These are phyloP conservation scores for Rhyacophila evoluta DNA, from an alignment of 2,888 invertebrate genomes.

Conservation along the genomic window DNA sequence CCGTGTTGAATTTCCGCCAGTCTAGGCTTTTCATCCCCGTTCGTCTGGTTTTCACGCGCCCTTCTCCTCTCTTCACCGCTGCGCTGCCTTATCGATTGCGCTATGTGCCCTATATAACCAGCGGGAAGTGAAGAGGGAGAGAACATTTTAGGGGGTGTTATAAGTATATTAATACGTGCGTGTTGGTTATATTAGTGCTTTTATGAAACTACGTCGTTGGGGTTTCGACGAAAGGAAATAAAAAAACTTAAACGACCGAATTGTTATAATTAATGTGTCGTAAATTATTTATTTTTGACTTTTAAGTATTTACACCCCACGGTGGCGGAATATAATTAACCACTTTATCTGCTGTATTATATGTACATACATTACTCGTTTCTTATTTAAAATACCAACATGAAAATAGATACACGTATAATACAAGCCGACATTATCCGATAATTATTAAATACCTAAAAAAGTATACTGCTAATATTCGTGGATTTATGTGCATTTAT, in stretches of 20 bases:
- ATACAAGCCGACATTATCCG: too few species aligned
- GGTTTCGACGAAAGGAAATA: not conserved
- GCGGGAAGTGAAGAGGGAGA: not conserved
- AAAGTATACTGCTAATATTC: too few species aligned
- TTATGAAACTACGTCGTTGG: not conserved
- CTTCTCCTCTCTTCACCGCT: not conserved
- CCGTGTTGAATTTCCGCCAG: slow-evolving; percentile 18
- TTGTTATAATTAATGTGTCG: too few species aligned
- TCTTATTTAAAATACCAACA: too few species aligned
- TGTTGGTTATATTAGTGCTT: not conserved
- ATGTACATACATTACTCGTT: too few species aligned
- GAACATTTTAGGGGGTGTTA: not conserved
- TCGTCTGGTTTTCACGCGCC: slow-evolving; percentile 16
- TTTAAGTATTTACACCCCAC: too few species aligned
- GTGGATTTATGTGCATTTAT: too few species aligned
- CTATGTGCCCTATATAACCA: not conserved
- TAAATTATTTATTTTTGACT: too few species aligned
- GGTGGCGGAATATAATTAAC: too few species aligned
- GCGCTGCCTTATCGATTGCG: slow-evolving; percentile 22
- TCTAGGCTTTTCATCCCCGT: not conserved
- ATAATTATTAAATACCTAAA: too few species aligned
- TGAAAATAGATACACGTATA: too few species aligned
- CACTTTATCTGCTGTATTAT: too few species aligned
- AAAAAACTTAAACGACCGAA: not conserved
- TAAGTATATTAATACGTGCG: slow-evolving; percentile 5